phyloP scores from a whole-genome alignment of 2,113 vertebrate genomes.

The Anser cygnoides region DNA sequence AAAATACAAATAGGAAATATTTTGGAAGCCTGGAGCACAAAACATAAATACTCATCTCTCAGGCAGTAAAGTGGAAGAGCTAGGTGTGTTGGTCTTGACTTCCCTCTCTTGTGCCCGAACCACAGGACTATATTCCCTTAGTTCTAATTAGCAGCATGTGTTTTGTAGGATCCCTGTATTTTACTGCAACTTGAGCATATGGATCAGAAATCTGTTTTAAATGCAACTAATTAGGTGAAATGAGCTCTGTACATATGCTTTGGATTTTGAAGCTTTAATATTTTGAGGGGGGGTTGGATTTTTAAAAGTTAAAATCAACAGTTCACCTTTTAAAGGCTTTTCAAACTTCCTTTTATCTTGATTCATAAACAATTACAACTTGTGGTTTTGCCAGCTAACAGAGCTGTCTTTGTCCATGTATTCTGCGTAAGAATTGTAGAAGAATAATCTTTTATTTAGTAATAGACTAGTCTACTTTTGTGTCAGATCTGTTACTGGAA shows the following conservation, averaged over 20 bases:
- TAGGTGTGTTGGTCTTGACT: background rate
- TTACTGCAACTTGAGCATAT: background rate
- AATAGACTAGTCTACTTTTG: background rate
- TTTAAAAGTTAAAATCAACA: constrained; percentile 21
- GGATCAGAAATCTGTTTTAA: constrained; percentile 31
- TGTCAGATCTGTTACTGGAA: background rate
- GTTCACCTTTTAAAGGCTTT: background rate
- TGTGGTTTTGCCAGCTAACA: constrained; percentile 5
- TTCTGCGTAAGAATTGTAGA: background rate
- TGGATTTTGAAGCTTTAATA: constrained; percentile 34
- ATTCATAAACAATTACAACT: background rate
- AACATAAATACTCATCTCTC: rapidly evolving
- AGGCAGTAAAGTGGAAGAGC: background rate
- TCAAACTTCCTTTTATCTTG: background rate
- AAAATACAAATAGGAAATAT: background rate
- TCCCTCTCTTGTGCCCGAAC: background rate
- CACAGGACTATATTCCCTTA: background rate
- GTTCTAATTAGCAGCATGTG: background rate
- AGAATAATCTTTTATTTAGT: background rate
- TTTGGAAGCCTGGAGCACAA: background rate
- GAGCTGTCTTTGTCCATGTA: background rate
- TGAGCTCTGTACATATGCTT: background rate
- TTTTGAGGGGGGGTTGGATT: background rate
- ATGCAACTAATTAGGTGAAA: constrained; percentile 21
- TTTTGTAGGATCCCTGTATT: background rate